A percentile compares a stretch with the other conserved stretches of the same genome.
phyloP scores from a whole-genome alignment of 2,888 invertebrate genomes.

The Synergus itoensis region DNA sequence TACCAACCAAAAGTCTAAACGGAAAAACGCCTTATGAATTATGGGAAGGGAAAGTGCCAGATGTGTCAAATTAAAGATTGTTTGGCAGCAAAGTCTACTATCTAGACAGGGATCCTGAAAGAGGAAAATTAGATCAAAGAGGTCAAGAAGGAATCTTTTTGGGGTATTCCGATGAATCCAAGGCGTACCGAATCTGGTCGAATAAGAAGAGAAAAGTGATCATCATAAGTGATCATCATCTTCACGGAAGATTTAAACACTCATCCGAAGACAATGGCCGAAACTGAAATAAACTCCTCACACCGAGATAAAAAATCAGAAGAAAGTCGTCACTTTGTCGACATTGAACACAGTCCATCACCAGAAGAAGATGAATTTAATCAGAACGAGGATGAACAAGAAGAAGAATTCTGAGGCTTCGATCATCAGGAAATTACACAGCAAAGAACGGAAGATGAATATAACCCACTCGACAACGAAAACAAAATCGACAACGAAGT shows the following conservation, averaged over 20 bases:
- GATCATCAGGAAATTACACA: background rate
- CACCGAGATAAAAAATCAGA: background rate
- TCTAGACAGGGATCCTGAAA: conserved; percentile 37
- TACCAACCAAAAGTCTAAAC: conserved; percentile 29
- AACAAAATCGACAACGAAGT: background rate
- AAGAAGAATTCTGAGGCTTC: background rate
- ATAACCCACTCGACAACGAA: background rate
- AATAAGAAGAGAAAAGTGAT: conserved; percentile 28
- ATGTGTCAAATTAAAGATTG: conserved; percentile 19
- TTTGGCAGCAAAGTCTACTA: conserved; percentile 33
- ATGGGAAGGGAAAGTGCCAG: conserved; percentile 34
- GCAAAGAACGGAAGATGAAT: background rate
- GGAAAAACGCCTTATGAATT: conserved; percentile 43
- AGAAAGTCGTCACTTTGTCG: background rate
- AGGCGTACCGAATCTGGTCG: conserved; percentile 41
- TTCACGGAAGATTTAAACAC: conserved; percentile 14
- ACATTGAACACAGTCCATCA: background rate
- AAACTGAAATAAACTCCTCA: background rate
- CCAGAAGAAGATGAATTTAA: background rate
- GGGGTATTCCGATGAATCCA: conserved; percentile 44
- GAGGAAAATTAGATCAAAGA: conserved; percentile 43
- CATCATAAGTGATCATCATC: too few species aligned
- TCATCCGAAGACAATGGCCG: background rate
- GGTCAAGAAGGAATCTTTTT: conserved; percentile 41
- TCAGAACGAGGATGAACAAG: background rate